Evolutionary conservation across 2,888 invertebrate genomes (phyloP).

Genomic region (Oxycera nigricornis): DNA sequence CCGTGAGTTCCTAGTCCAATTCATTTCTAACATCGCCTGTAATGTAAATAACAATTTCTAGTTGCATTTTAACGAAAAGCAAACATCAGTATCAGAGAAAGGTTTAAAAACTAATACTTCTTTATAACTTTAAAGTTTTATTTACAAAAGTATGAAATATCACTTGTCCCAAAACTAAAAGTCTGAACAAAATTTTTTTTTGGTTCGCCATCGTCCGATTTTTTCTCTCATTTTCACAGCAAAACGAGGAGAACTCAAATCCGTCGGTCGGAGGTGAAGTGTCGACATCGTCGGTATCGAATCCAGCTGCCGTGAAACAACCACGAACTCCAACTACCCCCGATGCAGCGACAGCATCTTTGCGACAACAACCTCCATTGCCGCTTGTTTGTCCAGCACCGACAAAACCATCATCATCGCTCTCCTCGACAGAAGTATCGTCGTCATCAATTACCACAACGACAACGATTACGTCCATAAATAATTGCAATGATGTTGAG

Average conservation of each 20-base stretch:
- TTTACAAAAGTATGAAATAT: neutral
- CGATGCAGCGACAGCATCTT: neutral
- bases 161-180: neutral
- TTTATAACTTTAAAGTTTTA: neutral
- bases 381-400: conserved; percentile 48
- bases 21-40: neutral
- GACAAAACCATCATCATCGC: conserved; percentile 43
- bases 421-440: conserved; percentile 38
- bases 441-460: conserved; percentile 36
- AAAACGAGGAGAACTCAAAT: conserved; percentile 59
- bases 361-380: conserved; percentile 1
- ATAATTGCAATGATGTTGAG: conserved; percentile 25
- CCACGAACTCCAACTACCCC: conserved; percentile 11
- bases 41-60: neutral
- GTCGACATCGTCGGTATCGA: conserved; percentile 52
- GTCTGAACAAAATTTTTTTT: conserved; percentile 35
- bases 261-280: conserved; percentile 55
- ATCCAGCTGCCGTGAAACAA: conserved; percentile 53
- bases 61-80: conserved; percentile 14
- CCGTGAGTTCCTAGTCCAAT: conserved; percentile 52
- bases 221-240: conserved; percentile 13
- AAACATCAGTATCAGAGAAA: conserved; percentile 3
- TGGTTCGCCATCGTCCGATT: conserved; percentile 40
- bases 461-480: conserved; percentile 35
- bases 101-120: neutral